Conservation (phyloP, 2,797 vertebrate genomes). For the Syngnathus acus region DNA sequence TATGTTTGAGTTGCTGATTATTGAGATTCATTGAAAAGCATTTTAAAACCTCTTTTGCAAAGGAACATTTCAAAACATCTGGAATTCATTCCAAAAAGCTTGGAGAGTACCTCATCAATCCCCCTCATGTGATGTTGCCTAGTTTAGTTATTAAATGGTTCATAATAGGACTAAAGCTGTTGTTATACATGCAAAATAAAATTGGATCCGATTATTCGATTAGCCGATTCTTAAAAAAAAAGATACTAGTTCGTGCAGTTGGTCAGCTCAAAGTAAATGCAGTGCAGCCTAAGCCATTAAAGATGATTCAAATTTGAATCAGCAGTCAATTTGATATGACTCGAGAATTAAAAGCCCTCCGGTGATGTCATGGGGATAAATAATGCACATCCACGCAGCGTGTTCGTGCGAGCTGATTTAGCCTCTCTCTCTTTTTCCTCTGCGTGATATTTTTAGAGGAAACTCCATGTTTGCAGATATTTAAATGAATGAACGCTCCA, state of each 20-base stretch:
- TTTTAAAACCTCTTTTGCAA: not conserved
- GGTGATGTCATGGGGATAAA: constrained; percentile 50
- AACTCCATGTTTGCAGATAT: constrained; percentile 34
- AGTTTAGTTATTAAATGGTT: too few species aligned
- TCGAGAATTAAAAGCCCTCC: not conserved
- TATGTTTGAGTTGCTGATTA: not conserved
- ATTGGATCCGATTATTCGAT: too few species aligned
- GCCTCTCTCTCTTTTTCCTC: not conserved
- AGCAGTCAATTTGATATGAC: not conserved
- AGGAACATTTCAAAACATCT: not conserved
- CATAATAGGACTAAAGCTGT: too few species aligned
- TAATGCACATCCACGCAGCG: constrained; percentile 41
- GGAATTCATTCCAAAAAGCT: not conserved
- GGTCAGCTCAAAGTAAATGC: too few species aligned
- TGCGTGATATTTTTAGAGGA: not conserved
- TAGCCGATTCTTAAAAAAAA: too few species aligned
- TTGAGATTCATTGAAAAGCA: constrained; percentile 2
- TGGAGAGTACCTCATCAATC: too few species aligned
- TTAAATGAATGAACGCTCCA: constrained; percentile 52
- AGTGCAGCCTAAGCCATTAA: not conserved
- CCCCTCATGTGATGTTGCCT: too few species aligned
- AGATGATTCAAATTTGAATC: not conserved
- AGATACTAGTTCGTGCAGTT: not conserved
- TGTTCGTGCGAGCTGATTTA: constrained; percentile 18
- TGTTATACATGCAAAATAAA: too few species aligned